A percentile compares a stretch with the other conserved stretches of the same genome.
These are phyloP conservation scores for Threskiornis aethiopicus DNA, from an alignment of 2,797 vertebrate species.

Conservation along the genomic window DNA sequence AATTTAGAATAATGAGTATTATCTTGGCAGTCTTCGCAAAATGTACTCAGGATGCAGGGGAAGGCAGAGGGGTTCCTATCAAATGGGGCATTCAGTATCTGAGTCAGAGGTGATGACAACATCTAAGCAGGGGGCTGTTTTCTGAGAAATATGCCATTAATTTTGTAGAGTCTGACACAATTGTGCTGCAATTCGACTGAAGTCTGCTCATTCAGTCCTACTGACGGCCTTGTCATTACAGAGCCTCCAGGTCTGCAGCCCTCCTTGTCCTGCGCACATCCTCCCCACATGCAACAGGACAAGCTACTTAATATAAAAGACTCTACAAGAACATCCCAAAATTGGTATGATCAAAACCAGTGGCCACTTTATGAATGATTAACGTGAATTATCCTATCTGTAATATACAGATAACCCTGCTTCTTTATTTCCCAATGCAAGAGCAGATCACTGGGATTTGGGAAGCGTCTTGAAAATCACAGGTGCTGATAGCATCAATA, in stretches of 20 bases:
- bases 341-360: not conserved
- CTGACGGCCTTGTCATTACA: not conserved
- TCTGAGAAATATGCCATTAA: slow-evolving; percentile 1
- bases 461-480: slow-evolving; percentile 6
- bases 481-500: slow-evolving; percentile 8
- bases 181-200: not conserved
- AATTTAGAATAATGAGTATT: slow-evolving; percentile 52
- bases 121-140: not conserved
- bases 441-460: not conserved
- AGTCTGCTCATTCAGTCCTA: not conserved
- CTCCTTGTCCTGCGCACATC: not conserved
- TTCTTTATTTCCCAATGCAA: not conserved
- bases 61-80: not conserved
- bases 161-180: not conserved
- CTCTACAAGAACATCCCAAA: not conserved
- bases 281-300: not conserved
- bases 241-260: not conserved
- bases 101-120: slow-evolving; percentile 20
- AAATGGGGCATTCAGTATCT: not conserved
- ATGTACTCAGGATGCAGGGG: not conserved
- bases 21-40: slow-evolving; percentile 29
- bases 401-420: not conserved
- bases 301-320: not conserved
- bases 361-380: not conserved
- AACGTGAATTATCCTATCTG: not conserved